Percentiles rank a stretch among this genome's conserved stretches.
These are phyloP conservation scores for Aricia artaxerxes DNA, from an alignment of 2,888 invertebrate genomes.

Conservation along the genomic window DNA sequence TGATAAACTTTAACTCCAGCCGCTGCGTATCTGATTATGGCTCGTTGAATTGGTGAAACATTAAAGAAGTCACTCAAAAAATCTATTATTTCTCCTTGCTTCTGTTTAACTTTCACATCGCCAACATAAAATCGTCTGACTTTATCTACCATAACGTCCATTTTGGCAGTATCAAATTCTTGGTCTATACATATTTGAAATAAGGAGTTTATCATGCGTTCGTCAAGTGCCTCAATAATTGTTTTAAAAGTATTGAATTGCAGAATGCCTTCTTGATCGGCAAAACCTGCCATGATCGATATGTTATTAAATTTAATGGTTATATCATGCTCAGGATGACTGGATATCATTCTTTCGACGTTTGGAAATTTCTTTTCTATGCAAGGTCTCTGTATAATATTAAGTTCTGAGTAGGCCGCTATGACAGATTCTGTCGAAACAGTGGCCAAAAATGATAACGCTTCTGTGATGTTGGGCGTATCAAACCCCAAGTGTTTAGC, in stretches of 20 bases:
- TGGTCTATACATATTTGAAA: neutral
- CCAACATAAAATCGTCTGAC: slow-evolving; percentile 55
- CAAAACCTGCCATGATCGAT: slow-evolving; percentile 55
- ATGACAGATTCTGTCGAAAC: slow-evolving; percentile 34
- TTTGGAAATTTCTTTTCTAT: slow-evolving; percentile 41
- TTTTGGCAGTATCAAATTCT: neutral
- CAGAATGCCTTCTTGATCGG: slow-evolving; percentile 46
- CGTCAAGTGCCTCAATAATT: neutral
- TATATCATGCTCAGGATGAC: slow-evolving; percentile 47
- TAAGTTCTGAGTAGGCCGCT: slow-evolving; percentile 35
- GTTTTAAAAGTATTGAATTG: neutral
- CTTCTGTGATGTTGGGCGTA: slow-evolving; percentile 42
- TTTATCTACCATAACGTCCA: slow-evolving; percentile 41
- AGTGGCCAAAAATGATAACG: slow-evolving; percentile 42
- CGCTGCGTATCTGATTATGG: slow-evolving; percentile 48
- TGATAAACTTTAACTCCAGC: slow-evolving; percentile 47
- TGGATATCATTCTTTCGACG: slow-evolving; percentile 43
- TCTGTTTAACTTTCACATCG: slow-evolving; percentile 45
- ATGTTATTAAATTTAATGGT: slow-evolving; percentile 46
- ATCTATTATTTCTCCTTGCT: slow-evolving; percentile 42
- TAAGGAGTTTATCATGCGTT: neutral
- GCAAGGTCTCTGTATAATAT: slow-evolving; percentile 35
- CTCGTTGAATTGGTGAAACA: slow-evolving; percentile 47
- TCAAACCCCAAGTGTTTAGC: slow-evolving; percentile 44
- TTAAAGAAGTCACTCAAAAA: slow-evolving; percentile 51